Evolutionary conservation across 2,113 vertebrate species (phyloP), one percentile per base, ranked within the genome.

Genomic region (Charadrius vociferus): DNA sequence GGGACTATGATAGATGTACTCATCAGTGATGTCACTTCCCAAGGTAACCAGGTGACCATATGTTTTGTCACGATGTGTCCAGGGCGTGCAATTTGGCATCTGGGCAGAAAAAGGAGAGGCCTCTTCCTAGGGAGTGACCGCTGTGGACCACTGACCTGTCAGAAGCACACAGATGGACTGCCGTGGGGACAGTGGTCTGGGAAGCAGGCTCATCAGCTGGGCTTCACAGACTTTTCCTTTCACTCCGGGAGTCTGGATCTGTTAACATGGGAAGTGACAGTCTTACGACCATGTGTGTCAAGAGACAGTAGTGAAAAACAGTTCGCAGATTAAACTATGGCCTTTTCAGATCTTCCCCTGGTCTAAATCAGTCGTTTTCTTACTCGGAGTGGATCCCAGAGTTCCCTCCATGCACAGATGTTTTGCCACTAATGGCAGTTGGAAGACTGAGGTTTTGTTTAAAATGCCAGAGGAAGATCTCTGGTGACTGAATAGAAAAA

Each of bases 151-250:
- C 49, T 73, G n/a, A 55, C 52, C 61, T 72, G 8, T 82, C 63
- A 41, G 65, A 66, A 82, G 62, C 22, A 59, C 7, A 7, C 21
- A 56, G 39, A 49, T 37, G 22, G 66, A 24, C 8, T 22, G 13
- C 47, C 0, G 0, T 24, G 58, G 53, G 53, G 29, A 43, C 59
- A 36, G 30, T 3, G 10, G 4, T 47, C 20, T 63, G 66, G 71
- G 37, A 70, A 79, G 34, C 27, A 92, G 36, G 12, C n/a, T 30
- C 18, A 2, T 68, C 73, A 37, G 9, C 63, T 70, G 32, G 36
- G 36, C 63, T 78, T 83, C 87, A 83, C 7, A 36, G 36, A 10
- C 36, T 41, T 88, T 56, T 50, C 3, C 0, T 49, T 83, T 83
- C 45, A 19, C 22, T 77, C 34, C 3, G 1, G 41, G 39, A 81